Evolutionary conservation across 2,797 vertebrate species (phyloP).

Genomic region (Pempheris klunzingeri): DNA sequence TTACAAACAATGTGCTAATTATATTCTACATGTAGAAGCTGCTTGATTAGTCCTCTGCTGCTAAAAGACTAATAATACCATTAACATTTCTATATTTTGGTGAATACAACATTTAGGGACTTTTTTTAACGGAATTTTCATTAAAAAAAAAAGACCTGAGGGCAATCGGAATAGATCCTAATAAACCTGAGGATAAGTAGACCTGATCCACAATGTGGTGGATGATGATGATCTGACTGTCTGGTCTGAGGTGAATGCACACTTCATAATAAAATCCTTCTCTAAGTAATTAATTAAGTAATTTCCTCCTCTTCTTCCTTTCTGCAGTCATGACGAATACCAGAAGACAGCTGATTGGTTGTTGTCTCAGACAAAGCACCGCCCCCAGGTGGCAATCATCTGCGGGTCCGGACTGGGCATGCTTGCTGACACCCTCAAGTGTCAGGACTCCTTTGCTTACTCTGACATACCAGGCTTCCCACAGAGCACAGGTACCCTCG

Average conservation of each 20-base stretch:
- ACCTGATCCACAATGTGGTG: background rate
- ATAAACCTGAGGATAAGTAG: background rate
- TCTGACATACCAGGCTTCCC: conserved; percentile 88
- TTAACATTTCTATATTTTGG: background rate
- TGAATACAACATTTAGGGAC: background rate
- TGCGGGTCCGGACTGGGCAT: conserved; percentile 88
- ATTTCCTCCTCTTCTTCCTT: background rate
- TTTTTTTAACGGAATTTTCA: too few relatives aligned
- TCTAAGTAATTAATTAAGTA: too few relatives aligned
- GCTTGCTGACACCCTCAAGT: conserved; percentile 85
- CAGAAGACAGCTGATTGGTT: conserved; percentile 88
- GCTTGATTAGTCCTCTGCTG: too few relatives aligned
- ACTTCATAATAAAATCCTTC: background rate
- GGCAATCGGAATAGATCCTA: too few relatives aligned
- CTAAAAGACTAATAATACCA: too few relatives aligned
- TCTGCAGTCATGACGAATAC: conserved; percentile 85
- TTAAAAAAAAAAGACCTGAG: background rate
- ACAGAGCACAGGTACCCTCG: conserved; percentile 86
- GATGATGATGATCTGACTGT: background rate
- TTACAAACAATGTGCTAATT: too few relatives aligned
- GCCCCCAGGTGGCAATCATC: conserved; percentile 89
- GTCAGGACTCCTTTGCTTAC: conserved; percentile 85
- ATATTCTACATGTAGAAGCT: too few relatives aligned
- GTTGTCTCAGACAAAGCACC: conserved; percentile 82
- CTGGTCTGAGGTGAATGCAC: background rate